These are phyloP conservation scores for Cyphomyrus discorhynchus DNA, from an alignment of 2,113 vertebrate genomes.

Conservation along the genomic window DNA sequence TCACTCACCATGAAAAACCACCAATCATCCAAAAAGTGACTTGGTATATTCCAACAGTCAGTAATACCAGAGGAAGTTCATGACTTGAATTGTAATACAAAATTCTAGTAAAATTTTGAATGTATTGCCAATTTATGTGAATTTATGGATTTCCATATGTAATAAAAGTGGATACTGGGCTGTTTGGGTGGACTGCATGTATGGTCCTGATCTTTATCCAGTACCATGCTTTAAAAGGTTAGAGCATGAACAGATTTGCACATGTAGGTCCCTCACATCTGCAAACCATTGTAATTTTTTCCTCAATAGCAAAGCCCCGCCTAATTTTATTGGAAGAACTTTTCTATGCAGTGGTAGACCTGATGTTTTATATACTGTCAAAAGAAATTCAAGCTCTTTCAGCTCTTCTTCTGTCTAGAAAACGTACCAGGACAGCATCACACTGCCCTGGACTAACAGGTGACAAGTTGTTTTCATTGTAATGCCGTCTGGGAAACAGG, in stretches of 20 bases:
- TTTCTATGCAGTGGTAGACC: background rate
- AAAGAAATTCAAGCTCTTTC: background rate
- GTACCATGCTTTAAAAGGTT: slow-evolving; percentile 6
- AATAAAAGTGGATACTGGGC: background rate
- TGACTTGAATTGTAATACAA: slow-evolving; percentile 40
- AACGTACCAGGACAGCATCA: background rate
- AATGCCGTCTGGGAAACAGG: background rate
- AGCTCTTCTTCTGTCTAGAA: background rate
- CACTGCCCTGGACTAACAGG: background rate
- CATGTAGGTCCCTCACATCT: slow-evolving; percentile 25
- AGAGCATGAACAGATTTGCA: background rate
- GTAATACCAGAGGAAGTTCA: slow-evolving; percentile 34
- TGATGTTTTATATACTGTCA: background rate
- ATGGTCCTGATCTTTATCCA: background rate
- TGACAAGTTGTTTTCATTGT: background rate
- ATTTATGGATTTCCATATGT: slow-evolving; percentile 13
- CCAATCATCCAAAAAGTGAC: slow-evolving; percentile 43
- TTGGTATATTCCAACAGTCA: slow-evolving; percentile 40
- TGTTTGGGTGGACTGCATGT: background rate
- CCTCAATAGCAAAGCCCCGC: slow-evolving; percentile 10
- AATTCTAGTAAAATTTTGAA: slow-evolving; percentile 34
- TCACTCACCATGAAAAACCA: background rate
- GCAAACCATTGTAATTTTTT: slow-evolving; percentile 22
- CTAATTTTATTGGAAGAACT: slow-evolving; percentile 21
- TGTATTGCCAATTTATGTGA: slow-evolving; percentile 23